A percentile compares a stretch with the other conserved stretches of the same genome.
phyloP scores from a whole-genome alignment of 1,140 invertebrate genomes.

The Drosophila sp. region DNA sequence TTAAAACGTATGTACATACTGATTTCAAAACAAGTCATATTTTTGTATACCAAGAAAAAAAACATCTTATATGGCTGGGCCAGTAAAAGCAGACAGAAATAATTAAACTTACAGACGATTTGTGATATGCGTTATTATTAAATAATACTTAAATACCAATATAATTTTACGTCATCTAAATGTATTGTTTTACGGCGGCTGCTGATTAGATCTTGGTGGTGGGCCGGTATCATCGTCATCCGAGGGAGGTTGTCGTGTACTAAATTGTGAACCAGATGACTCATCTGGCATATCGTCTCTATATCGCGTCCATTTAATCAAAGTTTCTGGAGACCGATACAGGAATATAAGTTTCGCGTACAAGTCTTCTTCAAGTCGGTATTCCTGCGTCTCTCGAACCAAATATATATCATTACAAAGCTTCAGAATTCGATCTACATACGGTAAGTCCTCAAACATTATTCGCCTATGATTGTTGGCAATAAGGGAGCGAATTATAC shows the following conservation, averaged over 20 bases:
- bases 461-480: conserved; percentile 93
- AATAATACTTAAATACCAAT: background rate
- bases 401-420: conserved; percentile 98
- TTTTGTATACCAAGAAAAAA: too few relatives aligned
- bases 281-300: conserved; percentile 48
- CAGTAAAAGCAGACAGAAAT: too few relatives aligned
- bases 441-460: conserved; percentile 98
- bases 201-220: background rate
- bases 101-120: too few relatives aligned
- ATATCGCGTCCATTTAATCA: conserved; percentile 94
- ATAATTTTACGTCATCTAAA: background rate
- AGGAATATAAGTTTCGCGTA: conserved; percentile 98
- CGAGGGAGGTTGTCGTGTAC: conserved; percentile 2
- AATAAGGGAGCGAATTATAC: conserved; percentile 89
- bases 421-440: conserved; percentile 96
- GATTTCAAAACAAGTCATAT: too few relatives aligned
- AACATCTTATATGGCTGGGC: too few relatives aligned
- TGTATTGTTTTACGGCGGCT: background rate
- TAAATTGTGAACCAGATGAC: conserved; percentile 6
- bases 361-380: conserved; percentile 97
- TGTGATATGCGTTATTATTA: background rate
- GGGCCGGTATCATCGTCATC: background rate
- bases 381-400: conserved; percentile 96
- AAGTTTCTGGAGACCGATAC: conserved; percentile 98
- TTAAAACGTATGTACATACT: too few relatives aligned